Conservation (phyloP, 2,888 invertebrate species). For the Calephelis perditalis region DNA sequence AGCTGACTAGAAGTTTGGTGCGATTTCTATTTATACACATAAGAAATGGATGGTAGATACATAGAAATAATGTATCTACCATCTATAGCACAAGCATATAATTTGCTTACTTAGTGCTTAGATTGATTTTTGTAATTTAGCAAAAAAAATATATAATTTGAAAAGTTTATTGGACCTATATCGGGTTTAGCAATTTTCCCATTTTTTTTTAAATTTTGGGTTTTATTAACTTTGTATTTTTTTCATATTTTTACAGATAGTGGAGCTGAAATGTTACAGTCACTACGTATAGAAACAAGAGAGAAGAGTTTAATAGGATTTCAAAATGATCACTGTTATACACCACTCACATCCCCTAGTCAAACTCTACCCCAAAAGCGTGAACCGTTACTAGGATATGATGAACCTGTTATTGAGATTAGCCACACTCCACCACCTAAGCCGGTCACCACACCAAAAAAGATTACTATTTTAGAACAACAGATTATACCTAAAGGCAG, state of each 20-base stretch:
- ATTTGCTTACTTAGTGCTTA: too few relatives aligned
- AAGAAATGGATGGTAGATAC: too few relatives aligned
- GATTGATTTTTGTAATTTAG: too few relatives aligned
- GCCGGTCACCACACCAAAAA: conserved; percentile 61
- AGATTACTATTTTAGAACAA: conserved; percentile 70
- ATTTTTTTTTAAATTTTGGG: background rate
- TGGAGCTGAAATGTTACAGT: conserved; percentile 73
- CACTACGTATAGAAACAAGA: conserved; percentile 66
- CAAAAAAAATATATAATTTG: too few relatives aligned
- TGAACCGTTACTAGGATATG: conserved; percentile 51
- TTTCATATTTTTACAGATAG: conserved; percentile 49
- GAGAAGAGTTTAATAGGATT: conserved; percentile 80
- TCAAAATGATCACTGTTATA: conserved; percentile 90
- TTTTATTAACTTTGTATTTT: background rate
- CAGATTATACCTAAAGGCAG: conserved; percentile 72
- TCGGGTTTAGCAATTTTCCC: too few relatives aligned
- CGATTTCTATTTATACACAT: too few relatives aligned
- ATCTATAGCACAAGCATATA: too few relatives aligned
- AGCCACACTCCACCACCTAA: conserved; percentile 63
- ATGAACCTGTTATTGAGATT: conserved; percentile 68
- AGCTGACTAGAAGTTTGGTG: too few relatives aligned
- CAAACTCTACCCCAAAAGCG: conserved; percentile 57
- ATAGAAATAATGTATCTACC: too few relatives aligned
- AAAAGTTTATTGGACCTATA: too few relatives aligned
- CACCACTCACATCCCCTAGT: conserved; percentile 82